Conservation (phyloP, 2,888 invertebrate genomes). For the Scelioninae gen. 1 region DNA sequence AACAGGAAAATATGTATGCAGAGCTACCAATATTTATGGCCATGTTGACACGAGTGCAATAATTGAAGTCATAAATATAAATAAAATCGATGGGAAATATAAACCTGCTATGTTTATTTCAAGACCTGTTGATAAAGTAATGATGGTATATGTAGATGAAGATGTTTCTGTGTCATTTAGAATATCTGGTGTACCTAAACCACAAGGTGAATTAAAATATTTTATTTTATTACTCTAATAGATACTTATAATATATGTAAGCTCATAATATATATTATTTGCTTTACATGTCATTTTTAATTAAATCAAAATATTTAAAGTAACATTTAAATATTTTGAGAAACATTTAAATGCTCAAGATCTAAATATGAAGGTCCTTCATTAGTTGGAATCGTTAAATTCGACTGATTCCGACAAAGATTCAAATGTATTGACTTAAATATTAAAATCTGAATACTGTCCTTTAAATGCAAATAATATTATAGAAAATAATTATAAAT, state of each 20-base stretch:
- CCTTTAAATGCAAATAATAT: too few species aligned
- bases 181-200: constrained; percentile 92
- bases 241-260: too few species aligned
- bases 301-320: neutral
- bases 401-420: too few species aligned
- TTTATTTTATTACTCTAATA: neutral
- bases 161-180: constrained; percentile 93
- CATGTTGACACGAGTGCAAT: constrained; percentile 90
- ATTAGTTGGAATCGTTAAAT: too few species aligned
- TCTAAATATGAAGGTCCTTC: too few species aligned
- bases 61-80: constrained; percentile 88
- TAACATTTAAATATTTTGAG: too few species aligned
- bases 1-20: constrained; percentile 92
- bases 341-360: too few species aligned
- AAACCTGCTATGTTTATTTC: constrained; percentile 92
- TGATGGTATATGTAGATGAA: constrained; percentile 91
- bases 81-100: constrained; percentile 86
- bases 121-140: constrained; percentile 89
- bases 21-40: constrained; percentile 90
- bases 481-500: too few species aligned
- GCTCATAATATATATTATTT: too few species aligned
- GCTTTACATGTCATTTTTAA: too few species aligned
- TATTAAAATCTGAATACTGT: too few species aligned
- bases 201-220: constrained; percentile 87
- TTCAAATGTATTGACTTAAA: too few species aligned